These are phyloP conservation scores for Mesembrinibis cayennensis DNA, from an alignment of 2,113 vertebrate genomes.

Conservation along the genomic window DNA sequence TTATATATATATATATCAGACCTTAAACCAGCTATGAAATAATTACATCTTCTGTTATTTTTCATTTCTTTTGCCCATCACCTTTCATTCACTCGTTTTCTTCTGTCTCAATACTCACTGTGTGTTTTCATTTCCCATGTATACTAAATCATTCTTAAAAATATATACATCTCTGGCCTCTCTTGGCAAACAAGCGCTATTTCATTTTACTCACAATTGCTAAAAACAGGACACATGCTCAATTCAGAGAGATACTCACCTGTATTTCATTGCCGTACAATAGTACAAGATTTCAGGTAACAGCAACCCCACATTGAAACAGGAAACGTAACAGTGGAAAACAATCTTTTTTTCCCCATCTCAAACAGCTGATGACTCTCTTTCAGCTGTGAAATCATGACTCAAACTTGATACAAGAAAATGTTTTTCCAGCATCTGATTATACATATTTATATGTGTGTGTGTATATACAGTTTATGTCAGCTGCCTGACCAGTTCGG, in stretches of 20 bases:
- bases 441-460: background rate
- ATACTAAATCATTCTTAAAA: background rate
- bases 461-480: background rate
- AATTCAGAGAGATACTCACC: background rate
- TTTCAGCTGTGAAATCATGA: background rate
- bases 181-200: background rate
- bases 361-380: background rate
- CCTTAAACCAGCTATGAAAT: background rate
- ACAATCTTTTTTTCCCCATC: background rate
- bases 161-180: background rate
- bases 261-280: background rate
- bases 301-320: background rate
- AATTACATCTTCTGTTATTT: background rate
- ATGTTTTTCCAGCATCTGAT: background rate
- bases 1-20: fast-evolving
- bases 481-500: background rate
- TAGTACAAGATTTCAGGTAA: background rate
- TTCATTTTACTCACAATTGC: background rate
- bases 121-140: background rate
- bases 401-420: background rate
- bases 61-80: background rate
- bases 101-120: no score
- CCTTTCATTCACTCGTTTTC: background rate
- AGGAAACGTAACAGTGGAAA: background rate
- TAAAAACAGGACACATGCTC: background rate